phyloP scores from a whole-genome alignment of 2,888 invertebrate genomes.

The Andrena fulva region DNA sequence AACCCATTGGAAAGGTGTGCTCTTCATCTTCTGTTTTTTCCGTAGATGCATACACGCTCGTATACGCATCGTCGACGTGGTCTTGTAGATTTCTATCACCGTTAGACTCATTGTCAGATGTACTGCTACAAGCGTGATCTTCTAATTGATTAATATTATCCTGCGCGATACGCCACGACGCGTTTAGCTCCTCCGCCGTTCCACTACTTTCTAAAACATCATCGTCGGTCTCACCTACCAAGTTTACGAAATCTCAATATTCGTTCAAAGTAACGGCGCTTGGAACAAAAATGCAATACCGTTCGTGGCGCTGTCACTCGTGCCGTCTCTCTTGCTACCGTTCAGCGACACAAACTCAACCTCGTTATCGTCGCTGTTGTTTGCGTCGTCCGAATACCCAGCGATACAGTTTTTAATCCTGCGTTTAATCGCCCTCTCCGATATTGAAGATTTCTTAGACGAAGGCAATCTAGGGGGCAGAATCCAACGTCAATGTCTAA shows the following conservation, averaged over 20 bases:
- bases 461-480: neutral
- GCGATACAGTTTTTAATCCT: constrained; percentile 14
- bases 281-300: constrained; percentile 15
- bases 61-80: neutral
- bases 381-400: constrained; percentile 7
- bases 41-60: neutral
- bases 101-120: neutral
- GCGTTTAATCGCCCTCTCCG: constrained; percentile 1
- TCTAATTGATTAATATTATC: constrained; percentile 8
- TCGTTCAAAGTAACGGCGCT: neutral
- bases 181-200: constrained; percentile 1
- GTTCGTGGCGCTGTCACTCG: neutral
- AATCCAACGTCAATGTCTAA: neutral
- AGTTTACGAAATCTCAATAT: neutral
- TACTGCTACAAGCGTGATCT: neutral
- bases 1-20: neutral
- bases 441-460: neutral
- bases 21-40: neutral
- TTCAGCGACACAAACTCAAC: neutral
- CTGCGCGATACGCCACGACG: neutral
- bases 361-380: neutral
- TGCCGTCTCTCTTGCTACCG: neutral
- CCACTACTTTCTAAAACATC: neutral
- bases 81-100: neutral
- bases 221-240: neutral